A percentile compares a stretch with the other conserved stretches of the same genome.
Evolutionary conservation across 2,797 vertebrate species (phyloP).

Genomic region (Picus viridis): DNA sequence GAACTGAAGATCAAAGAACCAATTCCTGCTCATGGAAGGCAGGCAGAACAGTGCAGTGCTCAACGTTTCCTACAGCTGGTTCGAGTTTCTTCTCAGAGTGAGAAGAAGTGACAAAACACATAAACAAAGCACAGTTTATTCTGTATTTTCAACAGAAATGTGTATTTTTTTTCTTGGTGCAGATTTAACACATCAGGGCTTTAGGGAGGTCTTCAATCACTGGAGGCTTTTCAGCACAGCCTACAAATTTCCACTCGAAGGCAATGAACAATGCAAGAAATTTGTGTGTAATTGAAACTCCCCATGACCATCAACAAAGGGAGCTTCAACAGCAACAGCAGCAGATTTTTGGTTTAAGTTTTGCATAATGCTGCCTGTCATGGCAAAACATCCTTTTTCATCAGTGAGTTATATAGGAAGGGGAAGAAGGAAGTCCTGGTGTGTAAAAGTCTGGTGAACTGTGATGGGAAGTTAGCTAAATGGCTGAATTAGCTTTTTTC

Average conservation of each 20-base stretch:
- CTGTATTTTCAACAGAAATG: not conserved
- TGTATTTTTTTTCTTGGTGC: not conserved
- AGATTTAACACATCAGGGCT: not conserved
- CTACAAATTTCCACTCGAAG: constrained; percentile 2
- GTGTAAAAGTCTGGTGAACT: not conserved
- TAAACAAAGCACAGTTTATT: not conserved
- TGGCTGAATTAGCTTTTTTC: not conserved
- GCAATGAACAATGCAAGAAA: not conserved
- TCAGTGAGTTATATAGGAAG: not conserved
- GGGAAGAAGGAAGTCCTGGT: not conserved
- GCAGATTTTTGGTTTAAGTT: not conserved
- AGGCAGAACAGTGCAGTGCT: not conserved
- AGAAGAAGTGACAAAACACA: not conserved
- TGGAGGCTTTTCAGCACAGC: not conserved
- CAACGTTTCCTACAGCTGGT: not conserved
- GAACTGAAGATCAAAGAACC: constrained; percentile 64
- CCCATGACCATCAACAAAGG: not conserved
- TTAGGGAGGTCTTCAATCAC: not conserved
- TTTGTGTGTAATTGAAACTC: not conserved
- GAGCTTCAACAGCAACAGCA: not conserved
- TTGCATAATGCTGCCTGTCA: not conserved
- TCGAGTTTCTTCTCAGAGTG: not conserved
- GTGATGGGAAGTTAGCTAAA: not conserved
- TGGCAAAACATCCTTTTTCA: not conserved
- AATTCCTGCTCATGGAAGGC: constrained; percentile 6